Percentiles rank a stretch among this genome's conserved stretches.
These are phyloP conservation scores for Hipparchia semele DNA, from an alignment of 2,888 invertebrate genomes.

Conservation along the genomic window DNA sequence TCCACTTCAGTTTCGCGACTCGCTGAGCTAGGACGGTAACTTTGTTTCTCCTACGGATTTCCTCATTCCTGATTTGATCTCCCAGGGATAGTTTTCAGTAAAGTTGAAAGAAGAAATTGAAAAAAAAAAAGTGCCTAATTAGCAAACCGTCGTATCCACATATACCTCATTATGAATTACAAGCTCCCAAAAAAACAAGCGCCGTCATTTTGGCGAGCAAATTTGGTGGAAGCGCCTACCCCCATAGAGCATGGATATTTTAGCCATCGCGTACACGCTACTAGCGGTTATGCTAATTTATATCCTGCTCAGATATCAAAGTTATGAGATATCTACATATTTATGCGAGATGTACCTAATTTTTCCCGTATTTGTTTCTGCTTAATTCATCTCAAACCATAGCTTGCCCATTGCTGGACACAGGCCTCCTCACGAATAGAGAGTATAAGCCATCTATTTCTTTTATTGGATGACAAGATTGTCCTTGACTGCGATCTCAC, in stretches of 20 bases:
- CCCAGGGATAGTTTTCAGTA: too few species aligned
- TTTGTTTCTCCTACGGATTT: too few species aligned
- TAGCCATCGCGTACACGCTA: slow-evolving; percentile 54
- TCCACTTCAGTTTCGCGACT: too few species aligned
- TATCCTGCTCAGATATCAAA: slow-evolving; percentile 23
- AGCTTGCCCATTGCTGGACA: too few species aligned
- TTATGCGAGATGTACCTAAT: background rate
- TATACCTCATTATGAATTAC: slow-evolving; percentile 56
- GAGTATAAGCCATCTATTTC: too few species aligned
- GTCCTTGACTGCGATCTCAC: too few species aligned
- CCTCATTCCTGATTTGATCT: too few species aligned
- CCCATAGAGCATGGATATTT: slow-evolving; percentile 65
- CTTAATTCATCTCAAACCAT: background rate
- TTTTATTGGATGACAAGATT: too few species aligned
- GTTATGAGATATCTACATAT: slow-evolving; percentile 15
- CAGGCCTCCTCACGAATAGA: too few species aligned
- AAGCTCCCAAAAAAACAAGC: slow-evolving; percentile 79
- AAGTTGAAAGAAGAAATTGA: background rate
- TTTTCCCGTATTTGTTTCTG: background rate
- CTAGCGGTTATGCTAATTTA: slow-evolving; percentile 51
- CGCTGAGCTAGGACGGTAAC: too few species aligned
- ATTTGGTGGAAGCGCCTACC: slow-evolving; percentile 79
- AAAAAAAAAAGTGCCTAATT: slow-evolving; percentile 27
- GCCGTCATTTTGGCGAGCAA: slow-evolving; percentile 81
- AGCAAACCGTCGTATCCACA: slow-evolving; percentile 54